phyloP scores from a whole-genome alignment of 2,797 vertebrate genomes.

The Neoniphon sammara region DNA sequence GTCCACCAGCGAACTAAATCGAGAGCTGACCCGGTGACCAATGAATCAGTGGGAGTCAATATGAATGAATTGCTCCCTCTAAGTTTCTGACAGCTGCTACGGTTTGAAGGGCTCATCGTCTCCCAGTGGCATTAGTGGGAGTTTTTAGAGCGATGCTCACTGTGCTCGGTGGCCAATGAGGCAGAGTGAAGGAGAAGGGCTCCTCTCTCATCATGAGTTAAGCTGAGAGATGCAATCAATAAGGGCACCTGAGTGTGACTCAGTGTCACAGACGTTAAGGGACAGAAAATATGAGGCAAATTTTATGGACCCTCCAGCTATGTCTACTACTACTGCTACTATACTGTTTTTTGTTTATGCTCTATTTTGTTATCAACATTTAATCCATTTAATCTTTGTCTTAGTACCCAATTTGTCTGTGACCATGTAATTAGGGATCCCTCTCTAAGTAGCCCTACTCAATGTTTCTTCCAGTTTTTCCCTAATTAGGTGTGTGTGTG shows the following conservation, averaged over 20 bases:
- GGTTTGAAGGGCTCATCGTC: constrained; percentile 29
- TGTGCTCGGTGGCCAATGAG: constrained; percentile 54
- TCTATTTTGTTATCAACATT: too few relatives aligned
- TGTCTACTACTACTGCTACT: not conserved
- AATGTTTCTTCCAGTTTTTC: too few relatives aligned
- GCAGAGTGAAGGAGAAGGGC: constrained; percentile 45
- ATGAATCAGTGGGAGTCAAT: not conserved
- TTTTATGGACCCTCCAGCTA: constrained; percentile 11
- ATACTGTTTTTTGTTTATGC: not conserved
- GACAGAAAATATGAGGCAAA: constrained; percentile 50
- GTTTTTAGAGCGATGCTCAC: constrained; percentile 41
- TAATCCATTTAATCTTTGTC: too few relatives aligned
- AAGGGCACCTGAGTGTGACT: constrained; percentile 55
- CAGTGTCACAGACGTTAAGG: constrained; percentile 42
- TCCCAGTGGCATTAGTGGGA: not conserved
- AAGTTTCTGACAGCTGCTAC: constrained; percentile 31
- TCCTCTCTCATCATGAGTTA: constrained; percentile 45
- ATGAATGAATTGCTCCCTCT: constrained; percentile 34
- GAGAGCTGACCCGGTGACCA: constrained; percentile 2
- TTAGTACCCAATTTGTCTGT: too few relatives aligned
- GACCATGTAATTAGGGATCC: too few relatives aligned
- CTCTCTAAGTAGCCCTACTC: too few relatives aligned
- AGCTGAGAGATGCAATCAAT: constrained; percentile 60
- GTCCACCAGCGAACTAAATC: not conserved
- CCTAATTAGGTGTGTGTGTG: too few relatives aligned